phyloP scores from a whole-genome alignment of 2,797 vertebrate species.

The Sandelia bainsii region DNA sequence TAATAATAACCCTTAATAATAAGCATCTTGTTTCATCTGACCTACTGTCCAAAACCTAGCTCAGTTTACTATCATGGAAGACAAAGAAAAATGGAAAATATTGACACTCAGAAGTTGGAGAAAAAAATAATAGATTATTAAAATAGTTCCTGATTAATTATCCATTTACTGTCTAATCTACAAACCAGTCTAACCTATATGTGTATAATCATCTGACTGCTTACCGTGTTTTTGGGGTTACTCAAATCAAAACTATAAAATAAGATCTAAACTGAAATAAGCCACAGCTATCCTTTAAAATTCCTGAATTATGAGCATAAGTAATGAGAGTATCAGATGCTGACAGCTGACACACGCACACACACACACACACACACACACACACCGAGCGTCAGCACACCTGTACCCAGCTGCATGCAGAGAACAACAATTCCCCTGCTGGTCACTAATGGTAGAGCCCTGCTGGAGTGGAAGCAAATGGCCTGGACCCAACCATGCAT shows the following conservation, averaged over 20 bases:
- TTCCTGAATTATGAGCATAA: not conserved
- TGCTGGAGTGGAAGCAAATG: slow-evolving; percentile 63
- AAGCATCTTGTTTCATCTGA: too few relatives aligned
- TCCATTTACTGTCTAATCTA: too few relatives aligned
- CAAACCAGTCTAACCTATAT: too few relatives aligned
- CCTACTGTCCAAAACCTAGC: too few relatives aligned
- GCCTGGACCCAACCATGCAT: slow-evolving; percentile 56
- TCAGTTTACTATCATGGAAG: not conserved
- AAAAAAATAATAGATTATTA: not conserved
- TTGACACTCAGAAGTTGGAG: not conserved
- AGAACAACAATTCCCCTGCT: slow-evolving; percentile 67
- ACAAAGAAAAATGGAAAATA: not conserved
- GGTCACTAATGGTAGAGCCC: slow-evolving; percentile 68
- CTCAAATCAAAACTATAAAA: not conserved
- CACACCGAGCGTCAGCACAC: slow-evolving; percentile 44
- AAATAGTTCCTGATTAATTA: not conserved
- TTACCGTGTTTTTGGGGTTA: too few relatives aligned
- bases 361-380: slow-evolving; percentile 9
- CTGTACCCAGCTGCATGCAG: slow-evolving; percentile 62
- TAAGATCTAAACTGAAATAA: not conserved
- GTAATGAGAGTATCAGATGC: slow-evolving; percentile 10
- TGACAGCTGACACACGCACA: not conserved
- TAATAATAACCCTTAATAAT: too few relatives aligned
- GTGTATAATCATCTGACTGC: too few relatives aligned
- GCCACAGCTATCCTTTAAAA: not conserved